Percentiles rank a stretch among this genome's conserved stretches.
phyloP scores from a whole-genome alignment of 2,888 invertebrate species.

The Idaea aversata region DNA sequence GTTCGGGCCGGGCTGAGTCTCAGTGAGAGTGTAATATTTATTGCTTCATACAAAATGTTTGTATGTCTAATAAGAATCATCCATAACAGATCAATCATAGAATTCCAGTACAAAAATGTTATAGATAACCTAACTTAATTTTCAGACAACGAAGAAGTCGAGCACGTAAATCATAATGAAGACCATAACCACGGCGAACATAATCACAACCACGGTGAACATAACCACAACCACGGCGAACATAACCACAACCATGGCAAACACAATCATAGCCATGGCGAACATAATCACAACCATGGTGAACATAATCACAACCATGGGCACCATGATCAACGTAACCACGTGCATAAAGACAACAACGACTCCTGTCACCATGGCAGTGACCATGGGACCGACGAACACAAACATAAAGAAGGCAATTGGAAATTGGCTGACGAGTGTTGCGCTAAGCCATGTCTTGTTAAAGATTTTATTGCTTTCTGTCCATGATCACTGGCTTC shows the following conservation, averaged over 20 bases:
- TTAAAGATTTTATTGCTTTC: conserved; percentile 27
- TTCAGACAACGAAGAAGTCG: conserved; percentile 12
- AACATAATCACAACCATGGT: conserved; percentile 3
- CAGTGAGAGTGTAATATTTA: too few species aligned
- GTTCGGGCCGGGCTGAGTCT: too few species aligned
- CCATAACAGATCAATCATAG: too few species aligned
- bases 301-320: conserved; percentile 11
- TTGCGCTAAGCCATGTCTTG: conserved; percentile 26
- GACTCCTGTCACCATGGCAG: not conserved
- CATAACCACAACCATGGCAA: conserved; percentile 4
- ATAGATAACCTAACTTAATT: conserved; percentile 1
- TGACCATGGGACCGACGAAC: not conserved
- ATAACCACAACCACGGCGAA: not conserved
- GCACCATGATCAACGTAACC: conserved; percentile 16
- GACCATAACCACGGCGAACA: conserved; percentile 9
- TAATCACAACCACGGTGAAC: too few species aligned
- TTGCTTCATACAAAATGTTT: too few species aligned
- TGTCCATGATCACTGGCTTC: conserved; percentile 10
- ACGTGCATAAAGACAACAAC: not conserved
- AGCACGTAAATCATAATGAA: conserved; percentile 10
- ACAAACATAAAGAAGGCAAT: not conserved
- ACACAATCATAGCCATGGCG: conserved; percentile 2
- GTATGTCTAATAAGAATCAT: too few species aligned
- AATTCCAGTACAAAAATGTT: not conserved
- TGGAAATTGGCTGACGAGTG: conserved; percentile 19